Percentiles rank a stretch among this genome's conserved stretches.
Conservation (phyloP, 1,140 invertebrate genomes). For the Druon quercuslanigerum region DNA sequence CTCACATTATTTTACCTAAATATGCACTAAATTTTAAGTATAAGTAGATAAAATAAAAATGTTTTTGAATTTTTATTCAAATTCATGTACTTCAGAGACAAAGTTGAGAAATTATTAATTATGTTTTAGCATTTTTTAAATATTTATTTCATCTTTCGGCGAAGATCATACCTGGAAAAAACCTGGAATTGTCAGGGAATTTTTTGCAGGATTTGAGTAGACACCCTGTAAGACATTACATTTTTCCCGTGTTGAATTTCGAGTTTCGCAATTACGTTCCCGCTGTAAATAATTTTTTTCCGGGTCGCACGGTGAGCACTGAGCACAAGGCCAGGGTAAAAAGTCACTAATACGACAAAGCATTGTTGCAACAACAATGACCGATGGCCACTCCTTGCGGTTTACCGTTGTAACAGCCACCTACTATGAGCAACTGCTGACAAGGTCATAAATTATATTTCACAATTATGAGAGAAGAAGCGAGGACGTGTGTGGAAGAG, state of each 20-base stretch:
- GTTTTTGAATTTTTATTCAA: no score
- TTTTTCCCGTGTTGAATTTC: background rate
- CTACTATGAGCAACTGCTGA: slow-evolving; percentile 45
- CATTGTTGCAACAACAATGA: slow-evolving; percentile 57
- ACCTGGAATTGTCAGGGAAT: no score
- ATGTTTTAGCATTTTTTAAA: no score
- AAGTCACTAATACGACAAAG: slow-evolving; percentile 18
- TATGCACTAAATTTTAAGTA: no score
- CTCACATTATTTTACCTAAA: no score
- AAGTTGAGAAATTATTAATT: no score
- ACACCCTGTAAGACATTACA: no score
- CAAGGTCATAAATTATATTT: slow-evolving; percentile 56
- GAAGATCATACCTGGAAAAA: no score
- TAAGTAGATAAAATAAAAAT: no score
- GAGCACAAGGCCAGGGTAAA: background rate
- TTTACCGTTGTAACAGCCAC: slow-evolving; percentile 43
- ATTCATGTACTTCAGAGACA: no score
- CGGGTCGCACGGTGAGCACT: slow-evolving; percentile 2
- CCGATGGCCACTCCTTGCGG: slow-evolving; percentile 45
- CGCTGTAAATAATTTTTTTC: background rate
- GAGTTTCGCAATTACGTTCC: background rate
- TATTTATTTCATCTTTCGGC: no score
- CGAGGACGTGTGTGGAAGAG: slow-evolving; percentile 32
- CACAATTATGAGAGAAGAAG: slow-evolving; percentile 42
- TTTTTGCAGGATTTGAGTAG: no score